phyloP scores from a whole-genome alignment of 2,888 invertebrate genomes.

The Pyralis farinalis region DNA sequence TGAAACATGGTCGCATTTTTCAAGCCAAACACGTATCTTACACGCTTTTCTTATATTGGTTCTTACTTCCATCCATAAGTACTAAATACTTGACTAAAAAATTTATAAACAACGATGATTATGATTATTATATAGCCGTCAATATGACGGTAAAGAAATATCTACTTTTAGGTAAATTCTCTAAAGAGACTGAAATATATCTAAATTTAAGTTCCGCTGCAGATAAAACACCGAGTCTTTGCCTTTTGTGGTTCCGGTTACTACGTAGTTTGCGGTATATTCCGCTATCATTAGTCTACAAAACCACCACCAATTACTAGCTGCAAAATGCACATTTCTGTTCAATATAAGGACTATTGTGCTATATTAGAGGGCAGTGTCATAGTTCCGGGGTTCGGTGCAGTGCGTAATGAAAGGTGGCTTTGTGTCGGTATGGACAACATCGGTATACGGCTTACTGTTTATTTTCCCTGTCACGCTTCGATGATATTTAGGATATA shows the following conservation, averaged over 20 bases:
- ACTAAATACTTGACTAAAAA: no score
- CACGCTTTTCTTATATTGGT: no score
- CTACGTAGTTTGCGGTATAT: conserved; percentile 39
- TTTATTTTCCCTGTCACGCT: conserved; percentile 4
- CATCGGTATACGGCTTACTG: conserved; percentile 1
- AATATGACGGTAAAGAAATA: no score
- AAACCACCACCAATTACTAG: conserved; percentile 50
- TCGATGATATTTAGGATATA: neutral
- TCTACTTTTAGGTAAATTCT: no score
- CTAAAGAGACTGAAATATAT: no score
- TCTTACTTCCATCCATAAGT: no score
- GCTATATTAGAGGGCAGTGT: conserved; percentile 41
- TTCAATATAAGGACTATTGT: conserved; percentile 40
- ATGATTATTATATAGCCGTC: no score
- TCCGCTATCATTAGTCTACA: conserved; percentile 46
- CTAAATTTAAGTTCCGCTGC: neutral
- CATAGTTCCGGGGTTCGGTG: conserved; percentile 32
- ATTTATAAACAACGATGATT: no score
- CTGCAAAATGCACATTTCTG: conserved; percentile 44
- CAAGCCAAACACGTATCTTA: no score
- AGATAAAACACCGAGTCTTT: conserved; percentile 12
- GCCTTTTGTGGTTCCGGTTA: conserved; percentile 25
- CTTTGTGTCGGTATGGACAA: conserved; percentile 1
- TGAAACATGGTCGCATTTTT: no score
- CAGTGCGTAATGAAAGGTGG: conserved; percentile 20